A percentile compares a stretch with the other conserved stretches of the same genome.
Evolutionary conservation across 2,888 invertebrate species (phyloP).

Genomic region (Monochamus alternatus): DNA sequence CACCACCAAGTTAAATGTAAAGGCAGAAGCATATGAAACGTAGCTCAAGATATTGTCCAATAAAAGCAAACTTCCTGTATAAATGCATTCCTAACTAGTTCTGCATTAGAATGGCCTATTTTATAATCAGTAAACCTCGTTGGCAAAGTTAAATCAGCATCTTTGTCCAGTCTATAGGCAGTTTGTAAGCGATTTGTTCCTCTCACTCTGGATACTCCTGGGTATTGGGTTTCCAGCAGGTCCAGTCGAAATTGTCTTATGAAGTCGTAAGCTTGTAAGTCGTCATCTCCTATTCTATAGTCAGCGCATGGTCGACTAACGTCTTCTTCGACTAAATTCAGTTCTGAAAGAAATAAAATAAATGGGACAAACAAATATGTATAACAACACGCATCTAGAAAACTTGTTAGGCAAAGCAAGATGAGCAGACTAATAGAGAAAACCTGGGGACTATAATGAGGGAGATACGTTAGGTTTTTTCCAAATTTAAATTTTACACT

Average conservation of each 20-base stretch:
- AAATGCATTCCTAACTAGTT: conserved; percentile 15
- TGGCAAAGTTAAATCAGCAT: conserved; percentile 82
- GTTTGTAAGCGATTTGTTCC: conserved; percentile 86
- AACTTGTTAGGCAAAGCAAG: too few species aligned
- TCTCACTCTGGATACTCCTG: conserved; percentile 80
- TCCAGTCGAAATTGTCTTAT: conserved; percentile 85
- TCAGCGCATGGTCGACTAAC: conserved; percentile 72
- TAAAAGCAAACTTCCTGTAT: conserved; percentile 4
- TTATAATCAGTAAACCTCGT: conserved; percentile 73
- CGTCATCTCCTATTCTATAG: conserved; percentile 81
- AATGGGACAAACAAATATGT: not conserved
- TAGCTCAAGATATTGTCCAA: too few species aligned
- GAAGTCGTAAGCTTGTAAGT: conserved; percentile 87
- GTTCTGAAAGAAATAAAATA: conserved; percentile 41
- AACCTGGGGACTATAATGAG: too few species aligned
- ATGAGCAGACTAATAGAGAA: too few species aligned
- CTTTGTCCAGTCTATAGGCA: conserved; percentile 84
- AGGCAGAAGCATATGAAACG: too few species aligned
- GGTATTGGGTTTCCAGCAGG: conserved; percentile 74
- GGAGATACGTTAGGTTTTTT: too few species aligned
- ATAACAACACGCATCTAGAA: too few species aligned
- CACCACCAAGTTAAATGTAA: too few species aligned
- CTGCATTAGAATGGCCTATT: conserved; percentile 16
- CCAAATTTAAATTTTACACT: too few species aligned
- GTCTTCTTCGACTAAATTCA: conserved; percentile 59